A percentile compares a stretch with the other conserved stretches of the same genome.
Evolutionary conservation across 2,797 vertebrate genomes (phyloP).

Genomic region (Myotis pilosus): DNA sequence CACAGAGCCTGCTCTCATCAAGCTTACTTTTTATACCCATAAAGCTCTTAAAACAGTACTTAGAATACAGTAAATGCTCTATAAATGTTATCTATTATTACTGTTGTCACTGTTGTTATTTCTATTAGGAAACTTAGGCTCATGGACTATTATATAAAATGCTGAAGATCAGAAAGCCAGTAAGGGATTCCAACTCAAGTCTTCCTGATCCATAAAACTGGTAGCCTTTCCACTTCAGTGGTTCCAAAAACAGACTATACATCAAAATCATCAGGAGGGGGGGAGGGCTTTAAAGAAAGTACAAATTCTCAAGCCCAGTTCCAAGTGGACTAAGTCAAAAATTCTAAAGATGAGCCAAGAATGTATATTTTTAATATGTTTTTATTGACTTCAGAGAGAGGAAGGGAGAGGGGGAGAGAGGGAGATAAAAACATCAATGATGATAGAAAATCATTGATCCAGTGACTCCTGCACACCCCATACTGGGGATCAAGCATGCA

Average conservation of each 20-base stretch:
- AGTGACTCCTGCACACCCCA: too few relatives aligned
- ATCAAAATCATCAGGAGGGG: not conserved
- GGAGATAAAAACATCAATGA: too few relatives aligned
- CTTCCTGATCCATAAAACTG: not conserved
- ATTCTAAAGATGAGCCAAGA: not conserved
- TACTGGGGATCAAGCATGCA: too few relatives aligned
- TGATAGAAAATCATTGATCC: too few relatives aligned
- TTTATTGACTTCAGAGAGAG: too few relatives aligned
- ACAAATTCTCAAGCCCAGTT: not conserved
- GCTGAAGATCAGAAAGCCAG: not conserved
- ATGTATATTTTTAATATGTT: not conserved
- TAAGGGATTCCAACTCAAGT: not conserved
- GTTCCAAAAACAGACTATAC: not conserved
- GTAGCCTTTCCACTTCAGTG: not conserved
- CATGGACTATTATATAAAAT: not conserved
- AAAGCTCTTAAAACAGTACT: not conserved
- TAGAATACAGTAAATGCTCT: not conserved
- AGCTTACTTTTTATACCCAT: not conserved
- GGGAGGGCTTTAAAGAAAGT: conserved; percentile 18
- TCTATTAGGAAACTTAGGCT: conserved; percentile 1
- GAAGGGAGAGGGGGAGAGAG: too few relatives aligned
- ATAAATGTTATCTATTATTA: not conserved
- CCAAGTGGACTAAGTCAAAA: not conserved
- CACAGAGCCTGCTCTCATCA: not conserved
- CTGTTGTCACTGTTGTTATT: not conserved